phyloP scores from a whole-genome alignment of 2,888 invertebrate genomes.

The Lycaena phlaeas region DNA sequence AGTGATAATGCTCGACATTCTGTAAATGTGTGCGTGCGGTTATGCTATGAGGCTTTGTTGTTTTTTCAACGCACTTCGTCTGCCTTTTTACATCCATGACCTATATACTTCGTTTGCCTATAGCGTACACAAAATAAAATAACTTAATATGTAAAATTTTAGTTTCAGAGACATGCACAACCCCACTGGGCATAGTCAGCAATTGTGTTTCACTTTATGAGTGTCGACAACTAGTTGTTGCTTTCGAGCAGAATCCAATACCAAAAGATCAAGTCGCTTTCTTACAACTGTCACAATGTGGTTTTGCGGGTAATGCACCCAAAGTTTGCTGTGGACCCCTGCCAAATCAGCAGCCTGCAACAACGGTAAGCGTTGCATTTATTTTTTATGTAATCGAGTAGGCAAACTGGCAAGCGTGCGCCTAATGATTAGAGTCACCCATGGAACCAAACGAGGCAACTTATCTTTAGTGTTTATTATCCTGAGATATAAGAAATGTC shows the following conservation, averaged over 20 bases:
- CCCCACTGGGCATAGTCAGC: conserved; percentile 52
- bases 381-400: background rate
- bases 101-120: too few species aligned
- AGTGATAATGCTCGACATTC: too few species aligned
- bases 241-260: conserved; percentile 51
- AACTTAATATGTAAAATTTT: conserved; percentile 10
- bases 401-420: too few species aligned
- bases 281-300: conserved; percentile 68
- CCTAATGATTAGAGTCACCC: too few species aligned
- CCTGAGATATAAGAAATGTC: too few species aligned
- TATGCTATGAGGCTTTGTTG: too few species aligned
- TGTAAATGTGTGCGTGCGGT: too few species aligned
- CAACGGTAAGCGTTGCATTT: conserved; percentile 16
- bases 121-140: too few species aligned
- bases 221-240: conserved; percentile 48
- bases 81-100: too few species aligned
- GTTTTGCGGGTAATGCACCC: conserved; percentile 58
- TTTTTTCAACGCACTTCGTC: too few species aligned
- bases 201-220: conserved; percentile 62
- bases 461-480: too few species aligned
- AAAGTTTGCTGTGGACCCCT: conserved; percentile 69
- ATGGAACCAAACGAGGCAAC: too few species aligned
- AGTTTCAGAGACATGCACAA: conserved; percentile 50
- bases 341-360: conserved; percentile 22
- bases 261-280: conserved; percentile 41